Percentiles rank a stretch among this genome's conserved stretches.
phyloP scores from a whole-genome alignment of 1,140 invertebrate species.

The Oryctes rhinoceros region DNA sequence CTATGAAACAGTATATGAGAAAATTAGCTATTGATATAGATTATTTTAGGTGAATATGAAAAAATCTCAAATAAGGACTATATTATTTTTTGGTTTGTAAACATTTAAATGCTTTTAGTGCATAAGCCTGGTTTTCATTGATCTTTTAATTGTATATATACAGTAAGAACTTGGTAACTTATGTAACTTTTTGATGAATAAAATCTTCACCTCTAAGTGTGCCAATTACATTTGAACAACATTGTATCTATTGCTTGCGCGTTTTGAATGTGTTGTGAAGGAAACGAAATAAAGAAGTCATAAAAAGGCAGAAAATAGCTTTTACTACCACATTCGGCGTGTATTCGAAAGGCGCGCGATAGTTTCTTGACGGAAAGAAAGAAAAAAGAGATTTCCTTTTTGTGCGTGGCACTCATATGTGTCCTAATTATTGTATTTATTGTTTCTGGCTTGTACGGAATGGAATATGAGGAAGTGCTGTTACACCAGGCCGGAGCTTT shows the following conservation, averaged over 20 bases:
- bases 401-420: neutral
- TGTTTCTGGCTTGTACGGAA: constrained; percentile 1
- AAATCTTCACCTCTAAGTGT: no score
- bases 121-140: no score
- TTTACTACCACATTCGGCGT: constrained; percentile 1
- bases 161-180: no score
- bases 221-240: neutral
- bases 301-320: constrained; percentile 19
- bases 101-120: no score
- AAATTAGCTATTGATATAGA: no score
- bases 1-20: no score
- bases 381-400: neutral
- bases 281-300: constrained; percentile 5
- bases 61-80: no score
- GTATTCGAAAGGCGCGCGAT: neutral
- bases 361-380: neutral
- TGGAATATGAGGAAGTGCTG: constrained; percentile 17
- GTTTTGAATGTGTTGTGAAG: neutral
- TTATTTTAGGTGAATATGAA: no score
- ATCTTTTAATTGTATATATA: no score
- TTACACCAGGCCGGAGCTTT: neutral
- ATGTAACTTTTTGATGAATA: no score
- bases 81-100: no score
- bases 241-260: neutral
- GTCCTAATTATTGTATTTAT: constrained; percentile 15